These are phyloP conservation scores for Oscheius myriophilus DNA, from an alignment of 2,888 invertebrate species.

Conservation along the genomic window DNA sequence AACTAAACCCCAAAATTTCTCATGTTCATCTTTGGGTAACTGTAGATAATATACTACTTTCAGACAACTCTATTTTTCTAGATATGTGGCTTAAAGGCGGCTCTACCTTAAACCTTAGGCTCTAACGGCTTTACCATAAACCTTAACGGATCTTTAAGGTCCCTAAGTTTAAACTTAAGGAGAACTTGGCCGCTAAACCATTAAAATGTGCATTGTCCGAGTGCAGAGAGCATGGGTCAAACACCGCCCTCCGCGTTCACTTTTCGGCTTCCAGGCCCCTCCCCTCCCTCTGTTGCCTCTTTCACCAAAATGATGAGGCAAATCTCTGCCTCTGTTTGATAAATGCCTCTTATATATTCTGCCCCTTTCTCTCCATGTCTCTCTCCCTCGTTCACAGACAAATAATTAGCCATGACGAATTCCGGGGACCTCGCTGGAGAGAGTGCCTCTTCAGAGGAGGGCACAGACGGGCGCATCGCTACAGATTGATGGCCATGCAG, in stretches of 20 bases:
- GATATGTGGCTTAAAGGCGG: too few relatives aligned
- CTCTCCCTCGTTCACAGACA: not conserved
- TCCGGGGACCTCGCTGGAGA: slow-evolving; percentile 1
- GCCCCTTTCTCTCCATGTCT: not conserved
- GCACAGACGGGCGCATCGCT: slow-evolving; percentile 3
- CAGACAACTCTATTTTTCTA: too few relatives aligned
- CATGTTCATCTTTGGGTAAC: too few relatives aligned
- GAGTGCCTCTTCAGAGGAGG: not conserved
- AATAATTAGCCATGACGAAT: slow-evolving; percentile 31
- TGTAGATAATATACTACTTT: too few relatives aligned
- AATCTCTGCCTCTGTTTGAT: slow-evolving; percentile 1
- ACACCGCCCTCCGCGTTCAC: not conserved
- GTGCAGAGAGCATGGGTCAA: too few relatives aligned
- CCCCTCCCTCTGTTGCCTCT: not conserved
- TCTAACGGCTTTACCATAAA: too few relatives aligned
- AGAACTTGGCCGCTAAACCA: not conserved
- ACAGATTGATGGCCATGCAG: slow-evolving; percentile 20
- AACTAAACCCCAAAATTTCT: too few relatives aligned
- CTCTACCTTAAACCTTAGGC: too few relatives aligned
- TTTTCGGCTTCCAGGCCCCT: slow-evolving; percentile 4
- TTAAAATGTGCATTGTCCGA: too few relatives aligned
- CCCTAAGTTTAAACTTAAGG: too few relatives aligned
- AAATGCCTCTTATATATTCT: not conserved
- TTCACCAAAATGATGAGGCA: not conserved
- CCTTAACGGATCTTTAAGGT: too few relatives aligned